These are phyloP conservation scores for Pseudorhombus dupliciocellatus DNA, from an alignment of 2,113 vertebrate species.

Conservation along the genomic window DNA sequence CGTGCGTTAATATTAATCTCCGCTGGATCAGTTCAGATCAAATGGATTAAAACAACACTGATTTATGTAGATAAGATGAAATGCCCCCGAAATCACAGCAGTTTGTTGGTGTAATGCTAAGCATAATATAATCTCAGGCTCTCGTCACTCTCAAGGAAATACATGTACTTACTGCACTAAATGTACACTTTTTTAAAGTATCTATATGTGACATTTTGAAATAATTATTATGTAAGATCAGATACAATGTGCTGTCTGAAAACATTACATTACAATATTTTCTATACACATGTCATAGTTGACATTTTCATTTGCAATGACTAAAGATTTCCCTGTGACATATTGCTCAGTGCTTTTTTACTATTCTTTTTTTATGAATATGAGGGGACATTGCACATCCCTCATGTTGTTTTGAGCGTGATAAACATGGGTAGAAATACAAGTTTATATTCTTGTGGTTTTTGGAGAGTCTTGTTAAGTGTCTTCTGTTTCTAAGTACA, in stretches of 20 bases:
- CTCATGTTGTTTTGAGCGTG: too few relatives aligned
- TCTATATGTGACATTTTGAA: background rate
- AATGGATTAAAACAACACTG: constrained; percentile 40
- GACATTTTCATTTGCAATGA: too few relatives aligned
- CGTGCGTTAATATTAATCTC: constrained; percentile 50
- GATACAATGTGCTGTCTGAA: too few relatives aligned
- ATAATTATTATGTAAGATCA: too few relatives aligned
- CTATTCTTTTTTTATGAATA: too few relatives aligned
- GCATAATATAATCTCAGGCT: constrained; percentile 8
- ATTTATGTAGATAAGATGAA: constrained; percentile 41
- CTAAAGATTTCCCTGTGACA: too few relatives aligned
- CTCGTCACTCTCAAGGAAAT: background rate
- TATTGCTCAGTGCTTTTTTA: too few relatives aligned
- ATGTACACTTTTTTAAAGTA: background rate
- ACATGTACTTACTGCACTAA: background rate
- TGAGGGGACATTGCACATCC: too few relatives aligned
- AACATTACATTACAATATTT: too few relatives aligned
- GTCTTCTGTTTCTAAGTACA: background rate
- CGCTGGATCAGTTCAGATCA: constrained; percentile 49
- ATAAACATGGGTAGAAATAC: background rate
- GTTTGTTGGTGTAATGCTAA: constrained; percentile 4
- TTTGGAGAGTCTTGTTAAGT: background rate
- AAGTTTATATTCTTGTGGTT: background rate
- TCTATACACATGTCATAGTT: too few relatives aligned
- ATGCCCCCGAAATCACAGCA: constrained; percentile 27